These are phyloP conservation scores for Hemiscyllium ocellatum DNA, from an alignment of 2,113 vertebrate genomes.

Conservation along the genomic window DNA sequence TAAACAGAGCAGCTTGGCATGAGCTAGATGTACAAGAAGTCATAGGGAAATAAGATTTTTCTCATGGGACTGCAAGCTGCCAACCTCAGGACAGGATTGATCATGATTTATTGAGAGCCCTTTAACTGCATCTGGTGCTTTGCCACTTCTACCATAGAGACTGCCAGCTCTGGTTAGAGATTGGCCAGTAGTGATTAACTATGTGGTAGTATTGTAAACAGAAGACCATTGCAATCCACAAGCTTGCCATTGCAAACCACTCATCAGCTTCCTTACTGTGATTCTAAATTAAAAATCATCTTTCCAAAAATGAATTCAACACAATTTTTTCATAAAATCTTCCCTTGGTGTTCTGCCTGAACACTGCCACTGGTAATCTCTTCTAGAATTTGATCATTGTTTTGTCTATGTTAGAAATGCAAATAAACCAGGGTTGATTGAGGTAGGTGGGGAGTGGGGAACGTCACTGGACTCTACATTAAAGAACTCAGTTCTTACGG, in stretches of 20 bases:
- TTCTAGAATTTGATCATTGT: background rate
- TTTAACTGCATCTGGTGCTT: background rate
- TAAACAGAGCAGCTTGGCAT: conserved; percentile 11
- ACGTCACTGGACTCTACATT: no score
- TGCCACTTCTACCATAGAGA: background rate
- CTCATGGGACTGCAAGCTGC: background rate
- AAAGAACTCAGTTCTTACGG: no score
- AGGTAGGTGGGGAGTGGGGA: no score
- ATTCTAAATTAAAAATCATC: background rate
- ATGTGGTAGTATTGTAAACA: background rate
- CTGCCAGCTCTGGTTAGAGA: background rate
- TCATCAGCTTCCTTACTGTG: background rate
- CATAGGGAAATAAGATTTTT: conserved; percentile 9
- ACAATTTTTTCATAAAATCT: background rate
- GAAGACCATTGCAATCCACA: background rate
- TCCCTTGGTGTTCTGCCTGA: background rate
- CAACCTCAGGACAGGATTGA: background rate
- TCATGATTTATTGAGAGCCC: background rate
- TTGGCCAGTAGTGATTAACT: background rate
- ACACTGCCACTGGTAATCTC: background rate
- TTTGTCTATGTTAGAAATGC: background rate
- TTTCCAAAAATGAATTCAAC: background rate
- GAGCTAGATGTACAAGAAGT: background rate
- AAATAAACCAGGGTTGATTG: no score
- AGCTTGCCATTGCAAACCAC: background rate